These are phyloP conservation scores for Zeugodacus cucurbitae DNA, from an alignment of 1,140 invertebrate species.

Conservation along the genomic window DNA sequence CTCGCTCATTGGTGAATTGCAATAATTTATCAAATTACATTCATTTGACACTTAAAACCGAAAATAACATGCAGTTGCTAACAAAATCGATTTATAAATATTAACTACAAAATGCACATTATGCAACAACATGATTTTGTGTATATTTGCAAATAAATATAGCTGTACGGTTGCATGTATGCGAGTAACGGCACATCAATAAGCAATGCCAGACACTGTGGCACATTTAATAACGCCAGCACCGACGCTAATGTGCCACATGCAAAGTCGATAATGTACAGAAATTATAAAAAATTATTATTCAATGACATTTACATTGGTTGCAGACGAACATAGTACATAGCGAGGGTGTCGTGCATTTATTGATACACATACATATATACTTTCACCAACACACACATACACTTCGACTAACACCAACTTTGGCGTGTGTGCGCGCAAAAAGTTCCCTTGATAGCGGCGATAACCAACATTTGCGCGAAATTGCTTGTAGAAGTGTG, in stretches of 20 bases:
- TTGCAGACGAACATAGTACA: neutral
- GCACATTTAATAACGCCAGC: neutral
- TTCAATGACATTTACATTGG: constrained; percentile 40
- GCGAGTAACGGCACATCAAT: neutral
- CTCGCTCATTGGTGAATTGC: too few relatives aligned
- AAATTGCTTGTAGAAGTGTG: neutral
- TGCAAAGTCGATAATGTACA: constrained; percentile 33
- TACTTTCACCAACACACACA: neutral
- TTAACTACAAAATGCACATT: neutral
- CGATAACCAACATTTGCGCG: neutral
- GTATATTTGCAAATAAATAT: neutral
- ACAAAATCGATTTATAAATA: neutral
- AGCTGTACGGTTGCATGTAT: neutral
- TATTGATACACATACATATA: neutral
- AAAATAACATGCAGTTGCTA: neutral
- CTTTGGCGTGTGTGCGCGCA: neutral
- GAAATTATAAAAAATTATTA: constrained; percentile 41
- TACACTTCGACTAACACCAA: neutral
- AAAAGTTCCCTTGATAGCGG: neutral
- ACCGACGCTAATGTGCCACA: constrained; percentile 22
- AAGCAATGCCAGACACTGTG: neutral
- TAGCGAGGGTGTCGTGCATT: neutral
- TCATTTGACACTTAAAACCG: neutral
- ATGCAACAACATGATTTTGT: too few relatives aligned
- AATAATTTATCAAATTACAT: neutral